Evolutionary conservation across 1,140 invertebrate genomes (phyloP), one percentile per base, ranked within the genome.

Genomic region (Psix sp.): DNA sequence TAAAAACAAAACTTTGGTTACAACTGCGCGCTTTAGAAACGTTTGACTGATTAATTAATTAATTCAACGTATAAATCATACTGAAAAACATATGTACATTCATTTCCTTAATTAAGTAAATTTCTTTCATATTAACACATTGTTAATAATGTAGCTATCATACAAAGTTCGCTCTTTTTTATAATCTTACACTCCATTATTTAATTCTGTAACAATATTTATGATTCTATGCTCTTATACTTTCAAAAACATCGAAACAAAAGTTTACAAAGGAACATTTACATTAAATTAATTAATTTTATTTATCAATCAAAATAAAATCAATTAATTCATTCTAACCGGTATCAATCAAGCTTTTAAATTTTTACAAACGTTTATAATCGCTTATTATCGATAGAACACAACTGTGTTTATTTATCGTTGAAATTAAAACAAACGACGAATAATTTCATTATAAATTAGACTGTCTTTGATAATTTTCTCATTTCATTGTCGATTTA

Each of bases 1-100:
- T 36, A n/a, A 71, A 62, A 71, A 62, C 5, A 16, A 71, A 7
- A 63, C 57, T 71, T 71, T 71, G 51, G 36, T 57, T 45, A 63
- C 13, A 56, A 71, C 46, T 49, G 26, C 51, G 51, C 21, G 11
- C 35, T 60, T 62, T 62, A 40, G 24, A 57, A 42, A 36, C n/a
- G 24, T 24, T 24, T 24, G 7, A 24, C 7, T 24, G 10, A 63
- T 24, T 36, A 56, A 57, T 57, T 1, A 54, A 15, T 54, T 5
- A 43, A 45, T 60, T 26, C 24, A 62, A 14, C n/a, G 24, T 46
- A 70, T 21, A 49, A 56, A 48, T 21, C 54, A 60, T 54, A 52
- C 24, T 21, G 42, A 46, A 21, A 20, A 24, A 36, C 9, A 4
- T 24, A 24, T 24, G 21, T 24, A 24, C 21, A 26, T 36, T 1